Base-by-base conservation (phyloP, 2,113 vertebrate genomes). In the Theristicus caerulescens region DNA sequence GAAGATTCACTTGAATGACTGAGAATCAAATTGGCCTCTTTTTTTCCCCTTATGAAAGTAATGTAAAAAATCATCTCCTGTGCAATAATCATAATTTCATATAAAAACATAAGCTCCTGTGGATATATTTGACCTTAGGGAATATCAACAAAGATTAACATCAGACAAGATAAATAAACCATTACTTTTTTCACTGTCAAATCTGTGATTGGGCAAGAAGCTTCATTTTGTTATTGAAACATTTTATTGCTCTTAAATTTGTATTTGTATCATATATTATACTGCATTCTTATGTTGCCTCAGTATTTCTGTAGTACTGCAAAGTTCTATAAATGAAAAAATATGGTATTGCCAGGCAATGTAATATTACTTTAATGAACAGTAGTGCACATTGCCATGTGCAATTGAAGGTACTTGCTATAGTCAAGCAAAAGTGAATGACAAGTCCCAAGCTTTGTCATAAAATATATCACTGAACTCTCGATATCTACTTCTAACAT, bases 121-220 rank as follows among this genome's bases (percentile, higher is more conserved):
- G 66, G 65, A 17, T 91, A 21, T 93, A 77, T 87, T 85, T 85
- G 40, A 54, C 66, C 26, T 81, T n/a, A 57, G 66, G 79, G 85
- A 82, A 57, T 88, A 92, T 82, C 71, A 88, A 6, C 31, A 80
- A 69, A 69, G 27, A 77, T 92, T 93, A 93, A n/a, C 57, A 52
- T 84, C 58, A 96, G 44, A n/a, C 47, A 82, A 87, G 74, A 61
- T 58, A 88, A 73, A 86, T 66, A 88, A 92, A 70, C n/a, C 34
- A 20, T 64, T 52, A 29, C 11, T 31, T 64, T 42, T 93, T 88
- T 51, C 21, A 22, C 44, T 59, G 26, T 82, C 58, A 65, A 76
- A 88, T 73, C 21, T 49, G 16, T 61, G 64, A 36, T 80, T 62
- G 17, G 38, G 12, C 4, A 34, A 65, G 31, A 79, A 82, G 54